phyloP scores from a whole-genome alignment of 2,888 invertebrate species.

The Torymus texanus region DNA sequence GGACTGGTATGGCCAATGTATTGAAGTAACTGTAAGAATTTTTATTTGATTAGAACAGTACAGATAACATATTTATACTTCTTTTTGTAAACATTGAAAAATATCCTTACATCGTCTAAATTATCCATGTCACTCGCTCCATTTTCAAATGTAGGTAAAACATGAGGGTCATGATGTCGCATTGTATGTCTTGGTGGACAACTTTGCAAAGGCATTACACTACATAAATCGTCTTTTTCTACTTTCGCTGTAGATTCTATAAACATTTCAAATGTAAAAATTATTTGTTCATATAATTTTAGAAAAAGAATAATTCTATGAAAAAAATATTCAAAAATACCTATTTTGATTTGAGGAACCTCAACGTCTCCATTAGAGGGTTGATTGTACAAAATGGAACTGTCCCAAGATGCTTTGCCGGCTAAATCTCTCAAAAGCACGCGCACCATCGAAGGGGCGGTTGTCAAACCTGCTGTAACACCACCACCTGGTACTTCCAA shows the following conservation, averaged over 20 bases:
- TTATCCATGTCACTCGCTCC: slow-evolving; percentile 93
- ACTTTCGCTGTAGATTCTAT: slow-evolving; percentile 64
- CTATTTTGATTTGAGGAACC: slow-evolving; percentile 61
- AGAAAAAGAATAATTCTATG: not conserved
- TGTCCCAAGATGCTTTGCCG: slow-evolving; percentile 98
- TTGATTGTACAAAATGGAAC: slow-evolving; percentile 90
- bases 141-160: slow-evolving; percentile 88
- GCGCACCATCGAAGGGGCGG: slow-evolving; percentile 79
- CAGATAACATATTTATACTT: no score
- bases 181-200: slow-evolving; percentile 83
- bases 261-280: not conserved
- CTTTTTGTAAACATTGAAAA: no score
- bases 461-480: slow-evolving; percentile 77
- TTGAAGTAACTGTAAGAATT: slow-evolving; percentile 83
- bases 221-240: slow-evolving; percentile 65
- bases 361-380: slow-evolving; percentile 75
- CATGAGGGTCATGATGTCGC: slow-evolving; percentile 83
- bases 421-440: slow-evolving; percentile 92
- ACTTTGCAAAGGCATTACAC: slow-evolving; percentile 65
- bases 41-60: not conserved
- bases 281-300: not conserved
- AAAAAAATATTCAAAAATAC: slow-evolving; percentile 56
- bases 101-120: slow-evolving; percentile 87
- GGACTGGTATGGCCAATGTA: slow-evolving; percentile 95
- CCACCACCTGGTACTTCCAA: slow-evolving; percentile 87